Evolutionary conservation across 2,888 invertebrate genomes (phyloP), one percentile per base, ranked within the genome.

Genomic region (Esperia sulphurella): DNA sequence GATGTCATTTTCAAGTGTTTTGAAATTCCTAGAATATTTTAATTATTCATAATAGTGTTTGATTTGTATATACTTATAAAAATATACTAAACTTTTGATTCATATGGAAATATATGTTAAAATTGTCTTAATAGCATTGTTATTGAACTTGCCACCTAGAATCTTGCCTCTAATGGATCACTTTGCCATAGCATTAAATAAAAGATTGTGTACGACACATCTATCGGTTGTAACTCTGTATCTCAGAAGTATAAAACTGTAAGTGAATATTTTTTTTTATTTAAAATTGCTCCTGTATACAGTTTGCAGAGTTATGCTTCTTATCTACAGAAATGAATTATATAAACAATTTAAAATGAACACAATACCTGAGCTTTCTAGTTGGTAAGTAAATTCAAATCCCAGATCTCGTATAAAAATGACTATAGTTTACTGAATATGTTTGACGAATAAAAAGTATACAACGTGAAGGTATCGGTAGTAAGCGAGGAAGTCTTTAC

Each of bases 101-200:
- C n/a, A n/a, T n/a, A n/a, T n/a, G n/a, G n/a, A n/a, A n/a, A n/a
- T n/a, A n/a, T n/a, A n/a, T n/a, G n/a, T n/a, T n/a, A n/a, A n/a
- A n/a, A n/a, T n/a, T n/a, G n/a, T n/a, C n/a, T n/a, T n/a, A n/a
- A n/a, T n/a, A n/a, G n/a, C n/a, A n/a, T n/a, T n/a, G n/a, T n/a
- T n/a, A n/a, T n/a, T n/a, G n/a, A 57, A 53, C 63, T 68, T 67
- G 63, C 67, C 68, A 61, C 51, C 54, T 58, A 50, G 49, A 43
- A 58, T 71, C 72, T 75, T 71, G 75, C 73, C 64, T 62, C 45
- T 59, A 51, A 59, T 51, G 66, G 70, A 68, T 65, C 65, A 69
- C 59, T 57, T 50, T 49, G 59, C 55, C 60, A 60, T 59, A 62
- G 57, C 55, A 45, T 52, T 44, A 45, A 43, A 42, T 43, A 29